Evolutionary conservation across 2,888 invertebrate genomes (phyloP), one percentile per base, ranked within the genome.

Genomic region (Teleogryllus oceanicus): DNA sequence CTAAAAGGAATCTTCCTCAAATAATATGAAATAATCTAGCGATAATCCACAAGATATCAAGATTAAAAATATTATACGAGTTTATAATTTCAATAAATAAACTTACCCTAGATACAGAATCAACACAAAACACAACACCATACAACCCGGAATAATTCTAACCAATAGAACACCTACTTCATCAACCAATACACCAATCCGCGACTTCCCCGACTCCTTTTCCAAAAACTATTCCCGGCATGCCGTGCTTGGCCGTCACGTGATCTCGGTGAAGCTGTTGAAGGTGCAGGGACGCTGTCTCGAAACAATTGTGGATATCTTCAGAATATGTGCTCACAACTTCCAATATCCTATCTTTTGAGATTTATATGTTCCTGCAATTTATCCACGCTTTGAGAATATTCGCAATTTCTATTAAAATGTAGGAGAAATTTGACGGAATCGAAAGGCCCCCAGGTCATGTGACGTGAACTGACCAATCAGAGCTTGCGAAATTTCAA

Each of bases 401-500:
- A 37, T 37, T 8, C 20, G n/a, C 37, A 50, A 49, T 49, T 62
- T 16, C 62, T 62, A n/a, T 18, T 62, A 18, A 62, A 62, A 62
- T 37, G 37, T 37, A 37, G 76, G 79, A 49, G 37, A 81, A 81
- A 80, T 80, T 20, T 78, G 75, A 76, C 78, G 76, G 81, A 82
- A 81, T 79, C 51, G 81, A 76, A 79, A 75, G 78, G 78, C 80
- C 50, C n/a, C 76, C 20, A 75, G 83, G 84, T 85, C 85, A 85
- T 84, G 85, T 85, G 85, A 85, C 84, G 82, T 51, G 80, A 79
- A 76, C 82, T 81, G 83, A 83, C 85, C 85, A 85, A 85, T 85
- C 84, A 84, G 83, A 84, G 82, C 82, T 82, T 82, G 82, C 83
- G 83, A 84, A 84, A 83, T 84, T 84, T 83, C 83, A 84, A 84